Base-by-base conservation (phyloP, 2,797 vertebrate genomes). In the Phrynocephalus guinanensis region DNA sequence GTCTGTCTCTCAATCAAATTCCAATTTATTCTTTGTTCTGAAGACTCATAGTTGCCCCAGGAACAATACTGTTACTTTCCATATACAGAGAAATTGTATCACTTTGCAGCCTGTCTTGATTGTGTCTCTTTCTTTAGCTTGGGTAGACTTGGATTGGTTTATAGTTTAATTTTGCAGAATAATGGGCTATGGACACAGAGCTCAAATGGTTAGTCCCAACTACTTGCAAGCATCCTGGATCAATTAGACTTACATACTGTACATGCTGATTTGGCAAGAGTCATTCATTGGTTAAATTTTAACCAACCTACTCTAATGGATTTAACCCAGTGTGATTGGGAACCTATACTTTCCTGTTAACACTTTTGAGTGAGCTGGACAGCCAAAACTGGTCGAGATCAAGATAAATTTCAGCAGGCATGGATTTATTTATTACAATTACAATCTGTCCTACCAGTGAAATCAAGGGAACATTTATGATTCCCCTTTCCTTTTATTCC, bases 31-130 rank as follows among this genome's bases (percentile, higher is more conserved):
- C 3, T 6, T 60, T 1, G 38, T 4, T 3, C 4, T 16, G 28
- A 73, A 33, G 38, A 56, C 16, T 33, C 66, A 38, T 83, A 77
- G 68, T 68, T 20, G 3, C 16, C 28, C 3, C 22, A 48, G 79
- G 79, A 77, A 79, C 80, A 85, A 30, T 13, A 0, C 0, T 0
- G 0, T 82, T 90, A 86, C 73, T 26, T 52, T 26, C 20, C 0
- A 28, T 81, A 10, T 33, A 0, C 38, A 1, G 76, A 85, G 71
- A 1, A 9, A 3, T 15, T 3, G 6, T 30, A 68, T 48, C 15
- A 77, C 22, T 22, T 75, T 0, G n/a, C n/a, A 79, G 0, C 22
- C 1, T 50, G 30, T 20, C 80, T 73, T 3, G 22, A 73, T 60
- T 85, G 75, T 16, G 76, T 3, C 0, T 44, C 38, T 44, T 44